phyloP scores from a whole-genome alignment of 2,113 vertebrate genomes.

The Vicugna pacos region DNA sequence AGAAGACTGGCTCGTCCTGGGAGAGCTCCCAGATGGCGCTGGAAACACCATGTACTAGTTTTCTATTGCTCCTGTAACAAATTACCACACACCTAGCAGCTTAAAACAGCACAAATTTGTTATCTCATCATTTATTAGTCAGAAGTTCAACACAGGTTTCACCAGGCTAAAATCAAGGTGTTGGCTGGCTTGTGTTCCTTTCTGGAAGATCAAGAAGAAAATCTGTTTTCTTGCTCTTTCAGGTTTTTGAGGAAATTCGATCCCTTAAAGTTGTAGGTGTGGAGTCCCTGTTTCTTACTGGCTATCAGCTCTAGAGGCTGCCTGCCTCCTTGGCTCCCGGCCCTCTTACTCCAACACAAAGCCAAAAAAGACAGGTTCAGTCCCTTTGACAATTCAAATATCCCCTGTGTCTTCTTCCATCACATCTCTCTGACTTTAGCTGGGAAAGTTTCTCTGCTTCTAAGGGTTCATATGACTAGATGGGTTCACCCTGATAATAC shows the following conservation, averaged over 20 bases:
- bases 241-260: not conserved
- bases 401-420: not conserved
- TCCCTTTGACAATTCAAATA: not conserved
- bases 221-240: not conserved
- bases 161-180: not conserved
- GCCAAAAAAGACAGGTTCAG: not conserved
- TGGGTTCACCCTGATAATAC: not conserved
- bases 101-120: not conserved
- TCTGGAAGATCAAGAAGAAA: not conserved
- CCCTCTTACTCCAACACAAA: not conserved
- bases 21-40: not conserved
- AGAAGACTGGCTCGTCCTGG: not conserved
- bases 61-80: not conserved
- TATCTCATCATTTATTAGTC: not conserved
- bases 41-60: not conserved
- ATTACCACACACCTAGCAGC: not conserved
- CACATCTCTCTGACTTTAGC: not conserved
- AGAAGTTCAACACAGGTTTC: not conserved
- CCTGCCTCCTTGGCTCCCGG: not conserved
- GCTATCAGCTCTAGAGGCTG: not conserved
- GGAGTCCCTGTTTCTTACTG: not conserved
- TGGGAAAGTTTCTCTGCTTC: not conserved
- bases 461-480: not conserved
- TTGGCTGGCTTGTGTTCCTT: not conserved
- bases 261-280: not conserved